These are phyloP conservation scores for Drosophila cardini DNA, from an alignment of 1,140 invertebrate genomes.

Conservation along the genomic window DNA sequence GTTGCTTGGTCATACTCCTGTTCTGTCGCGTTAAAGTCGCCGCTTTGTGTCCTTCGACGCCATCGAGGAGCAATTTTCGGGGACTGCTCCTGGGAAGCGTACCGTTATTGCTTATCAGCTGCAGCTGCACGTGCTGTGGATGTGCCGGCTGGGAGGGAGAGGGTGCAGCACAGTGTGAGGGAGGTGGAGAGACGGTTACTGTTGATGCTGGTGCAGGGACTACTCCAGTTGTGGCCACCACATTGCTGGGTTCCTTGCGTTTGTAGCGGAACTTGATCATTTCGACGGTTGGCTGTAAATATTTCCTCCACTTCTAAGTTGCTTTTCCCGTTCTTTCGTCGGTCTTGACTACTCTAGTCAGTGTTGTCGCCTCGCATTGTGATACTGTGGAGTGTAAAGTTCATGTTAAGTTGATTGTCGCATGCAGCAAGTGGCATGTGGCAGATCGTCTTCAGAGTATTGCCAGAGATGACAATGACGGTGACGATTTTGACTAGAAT, in stretches of 20 bases:
- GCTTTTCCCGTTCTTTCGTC: not conserved
- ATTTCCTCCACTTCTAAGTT: not conserved
- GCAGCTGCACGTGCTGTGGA: conserved; percentile 56
- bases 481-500: conserved; percentile 14
- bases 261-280: conserved; percentile 89
- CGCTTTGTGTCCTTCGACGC: conserved; percentile 57
- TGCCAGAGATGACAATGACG: conserved; percentile 16
- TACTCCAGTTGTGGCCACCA: conserved; percentile 44
- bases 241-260: conserved; percentile 85
- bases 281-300: not conserved
- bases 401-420: conserved; percentile 11
- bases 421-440: conserved; percentile 1
- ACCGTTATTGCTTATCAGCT: conserved; percentile 77
- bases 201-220: conserved; percentile 36
- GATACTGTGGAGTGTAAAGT: not conserved
- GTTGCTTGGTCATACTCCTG: conserved; percentile 36
- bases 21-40: conserved; percentile 76
- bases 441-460: conserved; percentile 5
- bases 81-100: conserved; percentile 76
- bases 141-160: conserved; percentile 37
- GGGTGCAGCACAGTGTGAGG: not conserved
- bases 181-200: conserved; percentile 47
- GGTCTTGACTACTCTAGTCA: conserved; percentile 1
- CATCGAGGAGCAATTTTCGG: conserved; percentile 61
- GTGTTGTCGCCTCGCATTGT: not conserved